These are phyloP conservation scores for Noctua comes DNA, from an alignment of 2,888 invertebrate genomes.

Conservation along the genomic window DNA sequence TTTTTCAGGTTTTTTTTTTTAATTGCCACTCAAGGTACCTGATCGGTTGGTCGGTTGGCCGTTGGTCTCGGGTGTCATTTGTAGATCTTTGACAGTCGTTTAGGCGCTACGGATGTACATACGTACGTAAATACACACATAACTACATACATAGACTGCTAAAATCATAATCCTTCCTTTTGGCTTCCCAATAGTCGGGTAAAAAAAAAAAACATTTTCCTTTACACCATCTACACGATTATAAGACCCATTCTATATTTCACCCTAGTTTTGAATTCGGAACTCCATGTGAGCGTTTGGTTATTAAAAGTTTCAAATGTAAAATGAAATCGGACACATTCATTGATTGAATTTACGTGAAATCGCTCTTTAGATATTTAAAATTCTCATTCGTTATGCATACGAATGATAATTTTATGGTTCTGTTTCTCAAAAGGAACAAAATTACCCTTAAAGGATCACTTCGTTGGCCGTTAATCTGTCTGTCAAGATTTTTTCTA, in stretches of 20 bases:
- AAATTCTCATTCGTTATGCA: background rate
- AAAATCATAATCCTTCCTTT: too few relatives aligned
- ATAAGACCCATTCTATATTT: background rate
- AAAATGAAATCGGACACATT: background rate
- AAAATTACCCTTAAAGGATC: background rate
- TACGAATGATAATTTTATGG: background rate
- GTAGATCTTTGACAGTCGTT: too few relatives aligned
- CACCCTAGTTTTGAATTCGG: background rate
- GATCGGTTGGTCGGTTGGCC: too few relatives aligned
- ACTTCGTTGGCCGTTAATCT: background rate
- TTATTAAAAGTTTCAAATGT: constrained; percentile 1
- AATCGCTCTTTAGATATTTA: background rate
- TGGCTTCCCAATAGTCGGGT: too few relatives aligned
- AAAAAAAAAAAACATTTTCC: too few relatives aligned
- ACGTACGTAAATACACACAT: too few relatives aligned
- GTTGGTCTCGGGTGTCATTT: too few relatives aligned
- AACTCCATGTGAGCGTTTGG: background rate
- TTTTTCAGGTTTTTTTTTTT: too few relatives aligned
- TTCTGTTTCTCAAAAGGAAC: background rate
- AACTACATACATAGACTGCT: too few relatives aligned
- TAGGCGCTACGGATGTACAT: too few relatives aligned
- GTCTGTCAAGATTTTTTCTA: background rate
- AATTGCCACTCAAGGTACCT: too few relatives aligned
- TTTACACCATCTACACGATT: background rate
- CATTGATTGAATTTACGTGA: background rate